Evolutionary conservation across 2,113 vertebrate genomes (phyloP).

Genomic region (Channa maculata): DNA sequence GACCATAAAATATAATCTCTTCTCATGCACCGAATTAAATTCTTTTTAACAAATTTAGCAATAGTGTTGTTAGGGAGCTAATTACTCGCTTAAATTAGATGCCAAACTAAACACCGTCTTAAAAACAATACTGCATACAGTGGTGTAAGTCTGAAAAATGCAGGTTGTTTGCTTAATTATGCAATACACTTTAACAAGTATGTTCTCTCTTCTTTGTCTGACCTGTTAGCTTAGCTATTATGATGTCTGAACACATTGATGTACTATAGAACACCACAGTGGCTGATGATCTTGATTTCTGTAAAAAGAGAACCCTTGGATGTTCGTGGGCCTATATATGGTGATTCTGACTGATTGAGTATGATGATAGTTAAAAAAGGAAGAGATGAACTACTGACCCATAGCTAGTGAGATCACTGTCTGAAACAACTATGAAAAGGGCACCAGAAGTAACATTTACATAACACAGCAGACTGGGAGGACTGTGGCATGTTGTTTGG

Average conservation of each 20-base stretch:
- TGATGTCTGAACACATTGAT: conserved; percentile 79
- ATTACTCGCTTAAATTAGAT: background rate
- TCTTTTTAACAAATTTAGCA: background rate
- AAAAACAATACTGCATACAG: conserved; percentile 21
- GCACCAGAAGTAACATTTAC: conserved; percentile 40
- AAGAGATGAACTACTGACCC: conserved; percentile 57
- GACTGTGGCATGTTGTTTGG: conserved; percentile 27
- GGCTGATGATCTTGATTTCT: conserved; percentile 78
- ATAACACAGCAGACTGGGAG: background rate
- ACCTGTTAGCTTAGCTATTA: conserved; percentile 76
- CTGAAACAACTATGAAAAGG: conserved; percentile 66
- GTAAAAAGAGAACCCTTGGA: conserved; percentile 72
- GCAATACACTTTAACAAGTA: background rate
- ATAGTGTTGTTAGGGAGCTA: background rate
- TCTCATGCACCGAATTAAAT: conserved; percentile 1
- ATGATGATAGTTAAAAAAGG: conserved; percentile 66
- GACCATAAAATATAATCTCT: background rate
- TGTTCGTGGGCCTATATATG: conserved; percentile 71
- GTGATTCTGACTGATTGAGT: conserved; percentile 51
- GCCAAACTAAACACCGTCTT: background rate
- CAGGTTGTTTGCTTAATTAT: background rate
- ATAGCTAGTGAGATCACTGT: conserved; percentile 62
- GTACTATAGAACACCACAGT: conserved; percentile 22
- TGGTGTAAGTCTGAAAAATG: conserved; percentile 28
- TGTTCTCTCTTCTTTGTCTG: conserved; percentile 40